phyloP scores from a whole-genome alignment of 2,888 invertebrate species.

The Teleogryllus oceanicus region DNA sequence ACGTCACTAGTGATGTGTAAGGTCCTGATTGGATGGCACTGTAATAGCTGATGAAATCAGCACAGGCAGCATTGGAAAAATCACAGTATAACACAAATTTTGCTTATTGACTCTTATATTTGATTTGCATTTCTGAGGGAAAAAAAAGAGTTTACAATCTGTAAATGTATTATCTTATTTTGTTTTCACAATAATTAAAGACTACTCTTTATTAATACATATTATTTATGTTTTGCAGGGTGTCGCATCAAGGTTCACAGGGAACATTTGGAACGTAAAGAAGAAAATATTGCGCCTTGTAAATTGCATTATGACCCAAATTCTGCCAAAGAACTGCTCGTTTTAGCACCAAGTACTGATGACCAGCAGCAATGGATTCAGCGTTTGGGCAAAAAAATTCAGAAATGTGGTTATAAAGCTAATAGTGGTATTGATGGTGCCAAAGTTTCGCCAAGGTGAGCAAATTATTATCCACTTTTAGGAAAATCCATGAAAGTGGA shows the following conservation, averaged over 20 bases:
- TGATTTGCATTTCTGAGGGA: too few species aligned
- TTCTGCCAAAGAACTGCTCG: slow-evolving; percentile 87
- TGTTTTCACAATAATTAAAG: too few species aligned
- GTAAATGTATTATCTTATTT: too few species aligned
- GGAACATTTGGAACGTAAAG: slow-evolving; percentile 84
- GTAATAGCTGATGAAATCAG: too few species aligned
- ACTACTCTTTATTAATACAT: too few species aligned
- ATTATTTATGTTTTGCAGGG: slow-evolving; percentile 53
- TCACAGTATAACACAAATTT: too few species aligned
- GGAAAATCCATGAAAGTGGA: too few species aligned
- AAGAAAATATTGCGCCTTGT: slow-evolving; percentile 85
- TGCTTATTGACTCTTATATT: too few species aligned
- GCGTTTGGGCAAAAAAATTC: slow-evolving; percentile 85
- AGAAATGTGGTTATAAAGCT: slow-evolving; percentile 88
- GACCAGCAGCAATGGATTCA: slow-evolving; percentile 93
- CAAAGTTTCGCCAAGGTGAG: slow-evolving; percentile 74
- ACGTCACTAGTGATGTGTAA: too few species aligned
- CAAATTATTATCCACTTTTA: slow-evolving; percentile 32
- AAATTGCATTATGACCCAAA: slow-evolving; percentile 94
- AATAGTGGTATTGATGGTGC: slow-evolving; percentile 63
- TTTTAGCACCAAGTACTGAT: slow-evolving; percentile 79
- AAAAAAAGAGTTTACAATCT: too few species aligned
- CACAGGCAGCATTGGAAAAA: too few species aligned
- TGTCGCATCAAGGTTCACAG: slow-evolving; percentile 97
- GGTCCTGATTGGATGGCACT: too few species aligned